phyloP scores from a whole-genome alignment of 2,888 invertebrate species.

The Therioaphis trifolii region DNA sequence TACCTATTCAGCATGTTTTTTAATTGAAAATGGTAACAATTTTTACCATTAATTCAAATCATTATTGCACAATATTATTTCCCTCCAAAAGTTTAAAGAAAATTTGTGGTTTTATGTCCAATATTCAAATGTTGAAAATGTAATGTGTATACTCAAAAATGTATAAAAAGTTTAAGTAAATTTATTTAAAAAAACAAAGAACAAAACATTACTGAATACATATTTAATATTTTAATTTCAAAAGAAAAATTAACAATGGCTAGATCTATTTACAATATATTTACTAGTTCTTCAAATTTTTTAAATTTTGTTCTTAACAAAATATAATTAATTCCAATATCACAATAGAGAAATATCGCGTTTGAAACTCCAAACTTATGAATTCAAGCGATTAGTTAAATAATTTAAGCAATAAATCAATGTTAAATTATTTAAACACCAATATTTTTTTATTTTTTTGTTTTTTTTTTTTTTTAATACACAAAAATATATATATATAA shows the following conservation, averaged over 20 bases:
- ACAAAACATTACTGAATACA: slow-evolving; percentile 44
- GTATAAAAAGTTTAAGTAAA: slow-evolving; percentile 32
- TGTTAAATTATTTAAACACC: slow-evolving; percentile 51
- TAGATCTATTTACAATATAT: slow-evolving; percentile 53
- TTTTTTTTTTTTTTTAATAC: slow-evolving; percentile 1
- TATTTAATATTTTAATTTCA: slow-evolving; percentile 49
- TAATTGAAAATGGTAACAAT: background rate
- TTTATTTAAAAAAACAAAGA: slow-evolving; percentile 26
- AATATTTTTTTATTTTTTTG: slow-evolving; percentile 18
- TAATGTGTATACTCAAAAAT: background rate
- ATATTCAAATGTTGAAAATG: background rate
- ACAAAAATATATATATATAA: slow-evolving; percentile 51
- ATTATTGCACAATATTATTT: too few species aligned
- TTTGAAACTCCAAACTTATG: slow-evolving; percentile 35
- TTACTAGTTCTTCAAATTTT: slow-evolving; percentile 38
- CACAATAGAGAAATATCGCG: slow-evolving; percentile 56
- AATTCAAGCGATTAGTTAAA: slow-evolving; percentile 58
- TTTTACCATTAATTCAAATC: too few species aligned
- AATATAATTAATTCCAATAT: slow-evolving; percentile 59
- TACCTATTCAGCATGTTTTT: background rate
- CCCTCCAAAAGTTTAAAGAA: background rate
- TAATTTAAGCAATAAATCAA: slow-evolving; percentile 50
- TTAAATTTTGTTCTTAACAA: slow-evolving; percentile 57
- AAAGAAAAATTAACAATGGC: slow-evolving; percentile 56
- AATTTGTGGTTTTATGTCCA: background rate